Base-by-base conservation (phyloP, 2,113 vertebrate species). In the Cryptoleucopteryx plumbea region DNA sequence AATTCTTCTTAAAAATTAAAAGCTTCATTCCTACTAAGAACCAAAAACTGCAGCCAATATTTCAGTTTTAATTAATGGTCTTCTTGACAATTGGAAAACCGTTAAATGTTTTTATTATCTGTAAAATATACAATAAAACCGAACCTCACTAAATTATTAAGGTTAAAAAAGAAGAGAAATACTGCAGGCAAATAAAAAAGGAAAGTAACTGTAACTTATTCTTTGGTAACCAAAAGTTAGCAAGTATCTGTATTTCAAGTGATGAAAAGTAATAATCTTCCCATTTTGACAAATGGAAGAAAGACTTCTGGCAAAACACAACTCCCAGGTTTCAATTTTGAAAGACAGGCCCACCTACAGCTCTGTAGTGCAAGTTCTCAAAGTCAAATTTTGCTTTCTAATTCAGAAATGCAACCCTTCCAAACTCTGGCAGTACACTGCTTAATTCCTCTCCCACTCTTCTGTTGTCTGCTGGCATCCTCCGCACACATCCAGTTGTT, bases 211-310 rank as follows among this genome's bases (percentile, higher is more conserved):
- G 96, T 98, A 98, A 98, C 98, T 98, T 98, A 98, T 96, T 98
- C 98, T 98, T 98, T 98, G 98, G 98, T 98, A 98, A 98, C 98
- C 96, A 96, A 97, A 98, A 96, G 79, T 98, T 97, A 98, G 96
- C 97, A 98, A 97, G 95, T 97, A 94, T 97, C 79, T 82, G 90
- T 94, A 96, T 95, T 98, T 96, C 98, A 98, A 97, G 95, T 98
- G 95, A 94, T 96, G 97, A 97, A 94, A 84, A 96, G 92, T 94
- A 94, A 94, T 86, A 47, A 71, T 59, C 74, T 92, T 93, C 85
- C 95, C 74, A 66, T 79, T 97, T 50, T 86, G 85, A 95, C 93
- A 96, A 96, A 90, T 19, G 78, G 88, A 97, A 96, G 90, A 95
- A 92, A 96, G 88, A 93, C 86, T 94, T 97, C 95, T 82, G 77